phyloP scores from a whole-genome alignment of 2,888 invertebrate genomes.

The Andrena trimmerana region DNA sequence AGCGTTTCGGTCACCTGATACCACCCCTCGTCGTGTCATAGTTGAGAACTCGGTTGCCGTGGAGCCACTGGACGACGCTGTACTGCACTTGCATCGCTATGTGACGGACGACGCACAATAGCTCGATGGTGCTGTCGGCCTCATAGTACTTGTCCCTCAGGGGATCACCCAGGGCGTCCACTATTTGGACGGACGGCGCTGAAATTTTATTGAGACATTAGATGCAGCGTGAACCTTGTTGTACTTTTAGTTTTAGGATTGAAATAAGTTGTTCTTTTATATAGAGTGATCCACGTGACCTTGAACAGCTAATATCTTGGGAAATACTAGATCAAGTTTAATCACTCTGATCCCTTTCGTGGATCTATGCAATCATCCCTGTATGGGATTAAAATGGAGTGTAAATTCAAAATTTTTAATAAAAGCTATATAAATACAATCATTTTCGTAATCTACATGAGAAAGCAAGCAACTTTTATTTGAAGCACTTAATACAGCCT shows the following conservation, averaged over 20 bases:
- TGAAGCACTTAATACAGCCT: too few species aligned
- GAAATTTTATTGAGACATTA: constrained; percentile 52
- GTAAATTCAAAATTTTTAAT: too few species aligned
- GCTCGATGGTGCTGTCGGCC: constrained; percentile 89
- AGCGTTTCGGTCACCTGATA: constrained; percentile 86
- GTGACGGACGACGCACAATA: constrained; percentile 88
- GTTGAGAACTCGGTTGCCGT: constrained; percentile 88
- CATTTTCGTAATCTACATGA: too few species aligned
- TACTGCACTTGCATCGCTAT: constrained; percentile 86
- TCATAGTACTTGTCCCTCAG: constrained; percentile 90
- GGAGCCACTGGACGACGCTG: constrained; percentile 88
- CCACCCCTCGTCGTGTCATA: constrained; percentile 89
- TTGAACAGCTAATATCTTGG: too few species aligned
- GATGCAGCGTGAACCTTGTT: not conserved
- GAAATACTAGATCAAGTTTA: too few species aligned
- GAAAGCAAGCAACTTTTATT: too few species aligned
- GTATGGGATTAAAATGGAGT: too few species aligned
- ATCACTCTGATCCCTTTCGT: too few species aligned
- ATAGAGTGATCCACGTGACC: not conserved
- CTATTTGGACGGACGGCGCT: constrained; percentile 90
- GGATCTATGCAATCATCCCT: too few species aligned
- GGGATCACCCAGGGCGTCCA: constrained; percentile 89
- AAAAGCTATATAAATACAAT: too few species aligned
- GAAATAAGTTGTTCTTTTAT: not conserved
- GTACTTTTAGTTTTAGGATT: not conserved